Conservation (phyloP, 2,888 invertebrate species). For the Orthosia incerta region DNA sequence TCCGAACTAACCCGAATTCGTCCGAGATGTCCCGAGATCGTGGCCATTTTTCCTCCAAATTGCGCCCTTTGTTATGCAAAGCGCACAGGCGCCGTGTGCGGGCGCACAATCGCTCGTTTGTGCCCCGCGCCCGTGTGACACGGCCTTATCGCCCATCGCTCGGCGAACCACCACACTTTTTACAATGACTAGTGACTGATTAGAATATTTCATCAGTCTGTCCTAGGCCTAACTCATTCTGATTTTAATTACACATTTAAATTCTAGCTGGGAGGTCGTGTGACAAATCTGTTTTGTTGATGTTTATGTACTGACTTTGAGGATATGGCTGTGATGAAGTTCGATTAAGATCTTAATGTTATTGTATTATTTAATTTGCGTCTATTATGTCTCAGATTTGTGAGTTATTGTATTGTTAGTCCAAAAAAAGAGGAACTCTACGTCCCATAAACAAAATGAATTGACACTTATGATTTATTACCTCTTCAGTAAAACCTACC, state of each 20-base stretch:
- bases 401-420: conserved; percentile 47
- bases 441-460: background rate
- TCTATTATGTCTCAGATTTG: conserved; percentile 40
- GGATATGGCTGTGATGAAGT: conserved; percentile 49
- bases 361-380: conserved; percentile 47
- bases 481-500: background rate
- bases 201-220: conserved; percentile 89
- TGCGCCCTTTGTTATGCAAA: conserved; percentile 91
- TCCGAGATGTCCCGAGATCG: conserved; percentile 85
- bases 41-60: conserved; percentile 90
- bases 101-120: conserved; percentile 85
- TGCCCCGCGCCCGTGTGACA: conserved; percentile 84
- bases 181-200: conserved; percentile 88
- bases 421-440: conserved; percentile 3
- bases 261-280: conserved; percentile 75
- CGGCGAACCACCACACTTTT: conserved; percentile 81
- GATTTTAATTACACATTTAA: conserved; percentile 80
- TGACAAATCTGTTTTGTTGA: conserved; percentile 63
- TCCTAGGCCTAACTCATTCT: conserved; percentile 78
- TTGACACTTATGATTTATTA: background rate
- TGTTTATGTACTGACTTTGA: conserved; percentile 38
- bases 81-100: conserved; percentile 90
- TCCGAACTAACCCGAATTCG: conserved; percentile 74
- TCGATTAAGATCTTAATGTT: conserved; percentile 59
- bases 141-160: conserved; percentile 83